Conservation (phyloP, 2,797 vertebrate species). For the Myotis vivesi region DNA sequence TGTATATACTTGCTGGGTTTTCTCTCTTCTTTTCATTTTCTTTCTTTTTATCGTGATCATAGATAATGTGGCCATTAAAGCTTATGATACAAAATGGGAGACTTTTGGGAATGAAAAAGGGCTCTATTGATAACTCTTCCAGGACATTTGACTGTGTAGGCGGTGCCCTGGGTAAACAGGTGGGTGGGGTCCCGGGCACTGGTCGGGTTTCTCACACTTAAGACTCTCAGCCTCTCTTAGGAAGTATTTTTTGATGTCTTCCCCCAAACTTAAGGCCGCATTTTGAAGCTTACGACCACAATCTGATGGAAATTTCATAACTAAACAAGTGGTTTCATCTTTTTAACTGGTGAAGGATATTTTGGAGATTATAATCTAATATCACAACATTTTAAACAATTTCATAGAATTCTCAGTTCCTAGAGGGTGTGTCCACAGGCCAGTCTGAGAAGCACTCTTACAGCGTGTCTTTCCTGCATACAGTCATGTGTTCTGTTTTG, state of each 20-base stretch:
- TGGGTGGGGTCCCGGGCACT: not conserved
- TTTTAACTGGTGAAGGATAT: not conserved
- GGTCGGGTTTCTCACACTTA: not conserved
- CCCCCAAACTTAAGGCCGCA: not conserved
- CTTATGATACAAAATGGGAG: not conserved
- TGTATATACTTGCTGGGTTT: not conserved
- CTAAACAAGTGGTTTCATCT: not conserved
- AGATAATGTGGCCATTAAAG: not conserved
- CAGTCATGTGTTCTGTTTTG: not conserved
- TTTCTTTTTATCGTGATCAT: not conserved
- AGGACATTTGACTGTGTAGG: not conserved
- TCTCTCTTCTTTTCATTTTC: not conserved
- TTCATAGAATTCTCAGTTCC: not conserved
- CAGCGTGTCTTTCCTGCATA: not conserved
- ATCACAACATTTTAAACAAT: not conserved
- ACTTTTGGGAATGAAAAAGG: not conserved
- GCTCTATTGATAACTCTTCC: not conserved
- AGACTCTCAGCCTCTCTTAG: not conserved
- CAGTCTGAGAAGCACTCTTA: not conserved
- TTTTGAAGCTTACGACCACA: not conserved
- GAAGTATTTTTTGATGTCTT: not conserved
- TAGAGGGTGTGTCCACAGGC: not conserved
- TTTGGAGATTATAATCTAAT: not conserved
- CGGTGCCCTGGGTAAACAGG: too few relatives aligned
- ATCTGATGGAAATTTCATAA: not conserved